Conservation (phyloP, 1,140 invertebrate genomes). For the Thaumatotibia leucotreta region DNA sequence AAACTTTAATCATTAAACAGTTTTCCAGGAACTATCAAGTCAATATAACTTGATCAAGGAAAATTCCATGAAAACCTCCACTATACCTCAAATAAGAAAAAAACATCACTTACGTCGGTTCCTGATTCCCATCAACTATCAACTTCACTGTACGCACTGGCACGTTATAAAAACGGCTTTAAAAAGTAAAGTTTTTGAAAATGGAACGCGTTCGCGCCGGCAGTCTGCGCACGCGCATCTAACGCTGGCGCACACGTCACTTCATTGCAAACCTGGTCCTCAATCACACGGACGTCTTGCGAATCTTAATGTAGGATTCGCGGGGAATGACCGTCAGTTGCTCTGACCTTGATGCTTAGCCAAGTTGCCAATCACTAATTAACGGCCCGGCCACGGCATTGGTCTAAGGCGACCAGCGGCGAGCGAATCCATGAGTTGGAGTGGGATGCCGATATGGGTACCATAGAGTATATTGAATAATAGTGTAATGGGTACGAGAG, state of each 20-base stretch:
- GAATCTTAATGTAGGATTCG: background rate
- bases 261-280: constrained; percentile 36
- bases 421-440: no score
- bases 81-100: background rate
- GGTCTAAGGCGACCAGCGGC: no score
- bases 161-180: background rate
- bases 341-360: no score
- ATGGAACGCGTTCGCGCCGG: constrained; percentile 25
- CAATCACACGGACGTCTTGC: constrained; percentile 31
- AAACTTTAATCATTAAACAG: background rate
- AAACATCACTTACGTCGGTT: background rate
- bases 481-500: no score
- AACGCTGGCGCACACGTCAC: constrained; percentile 25
- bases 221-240: constrained; percentile 41
- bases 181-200: constrained; percentile 2
- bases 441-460: no score
- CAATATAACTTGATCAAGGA: background rate
- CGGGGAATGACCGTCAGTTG: no score
- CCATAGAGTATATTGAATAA: no score
- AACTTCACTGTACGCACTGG: background rate
- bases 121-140: background rate
- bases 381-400: no score
- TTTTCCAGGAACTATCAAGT: background rate
- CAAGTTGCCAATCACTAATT: no score
- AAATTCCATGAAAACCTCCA: background rate